Conservation (phyloP, 1,140 invertebrate genomes). For the Drosophila sproati region DNA sequence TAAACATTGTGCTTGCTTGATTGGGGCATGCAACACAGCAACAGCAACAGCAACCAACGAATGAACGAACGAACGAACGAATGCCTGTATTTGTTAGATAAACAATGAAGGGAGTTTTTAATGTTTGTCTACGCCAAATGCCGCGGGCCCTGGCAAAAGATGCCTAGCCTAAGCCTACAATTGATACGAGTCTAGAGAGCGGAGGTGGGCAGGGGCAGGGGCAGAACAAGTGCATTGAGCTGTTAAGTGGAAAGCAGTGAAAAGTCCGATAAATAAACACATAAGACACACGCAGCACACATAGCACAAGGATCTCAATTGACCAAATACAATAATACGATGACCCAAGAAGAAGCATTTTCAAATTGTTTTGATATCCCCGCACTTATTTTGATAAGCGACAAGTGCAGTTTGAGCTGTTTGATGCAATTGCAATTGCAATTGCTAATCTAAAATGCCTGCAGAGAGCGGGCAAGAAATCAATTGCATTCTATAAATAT, state of each 20-base stretch:
- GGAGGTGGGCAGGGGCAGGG: background rate
- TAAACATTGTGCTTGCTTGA: constrained; percentile 67
- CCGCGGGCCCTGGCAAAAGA: constrained; percentile 14
- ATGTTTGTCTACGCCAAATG: constrained; percentile 41
- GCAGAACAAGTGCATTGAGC: constrained; percentile 40
- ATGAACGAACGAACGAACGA: constrained; percentile 28
- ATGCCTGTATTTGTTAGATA: constrained; percentile 74
- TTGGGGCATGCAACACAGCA: constrained; percentile 41
- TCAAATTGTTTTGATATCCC: background rate
- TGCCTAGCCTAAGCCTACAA: constrained; percentile 25
- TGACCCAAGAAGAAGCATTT: background rate
- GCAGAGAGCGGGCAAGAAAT: constrained; percentile 4
- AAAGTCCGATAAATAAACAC: constrained; percentile 31
- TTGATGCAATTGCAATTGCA: background rate
- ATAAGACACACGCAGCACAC: background rate
- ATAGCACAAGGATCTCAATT: background rate
- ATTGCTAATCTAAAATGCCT: background rate
- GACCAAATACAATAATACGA: background rate
- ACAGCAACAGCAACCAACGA: too few species aligned
- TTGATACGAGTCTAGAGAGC: constrained; percentile 6
- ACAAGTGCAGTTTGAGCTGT: background rate
- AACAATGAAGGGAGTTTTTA: constrained; percentile 68
- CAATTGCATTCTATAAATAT: constrained; percentile 24
- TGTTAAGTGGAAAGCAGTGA: constrained; percentile 36
- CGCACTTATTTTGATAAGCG: background rate